Conservation (phyloP, 2,888 invertebrate genomes). For the Campoletis raptor region DNA sequence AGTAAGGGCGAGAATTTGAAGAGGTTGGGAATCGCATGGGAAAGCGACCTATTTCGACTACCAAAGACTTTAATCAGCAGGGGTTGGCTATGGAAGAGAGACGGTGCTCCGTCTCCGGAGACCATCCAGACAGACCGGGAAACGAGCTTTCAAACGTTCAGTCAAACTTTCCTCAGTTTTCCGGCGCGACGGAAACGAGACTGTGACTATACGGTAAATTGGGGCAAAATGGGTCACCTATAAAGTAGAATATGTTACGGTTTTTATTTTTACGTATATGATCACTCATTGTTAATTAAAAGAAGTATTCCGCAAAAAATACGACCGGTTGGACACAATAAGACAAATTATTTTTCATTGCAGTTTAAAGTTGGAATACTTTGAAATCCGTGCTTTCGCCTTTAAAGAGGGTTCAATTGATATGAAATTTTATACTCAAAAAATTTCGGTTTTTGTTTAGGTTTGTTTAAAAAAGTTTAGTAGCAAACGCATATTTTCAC, state of each 20-base stretch:
- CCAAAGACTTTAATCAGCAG: conserved; percentile 69
- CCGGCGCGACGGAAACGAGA: conserved; percentile 50
- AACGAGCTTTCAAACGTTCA: conserved; percentile 58
- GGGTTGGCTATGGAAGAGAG: conserved; percentile 27
- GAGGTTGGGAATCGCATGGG: not conserved
- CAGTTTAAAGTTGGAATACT: not conserved
- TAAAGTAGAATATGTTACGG: not conserved
- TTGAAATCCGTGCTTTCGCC: not conserved
- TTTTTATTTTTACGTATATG: not conserved
- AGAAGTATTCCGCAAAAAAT: not conserved
- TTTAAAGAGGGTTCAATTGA: not conserved
- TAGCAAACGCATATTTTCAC: too few species aligned
- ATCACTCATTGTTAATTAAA: not conserved
- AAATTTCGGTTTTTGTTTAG: too few species aligned
- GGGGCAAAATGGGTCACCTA: not conserved
- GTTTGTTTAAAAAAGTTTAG: too few species aligned
- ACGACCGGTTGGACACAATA: not conserved
- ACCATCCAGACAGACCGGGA: conserved; percentile 37
- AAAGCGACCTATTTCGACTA: conserved; percentile 40
- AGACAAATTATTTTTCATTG: not conserved
- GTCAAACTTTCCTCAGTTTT: conserved; percentile 63
- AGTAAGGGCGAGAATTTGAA: conserved; percentile 47
- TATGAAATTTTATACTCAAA: too few species aligned
- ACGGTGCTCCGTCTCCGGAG: conserved; percentile 5
- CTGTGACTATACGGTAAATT: conserved; percentile 18